Percentiles rank a stretch among this genome's conserved stretches.
These are phyloP conservation scores for Anticlea derivata DNA, from an alignment of 2,888 invertebrate species.

Conservation along the genomic window DNA sequence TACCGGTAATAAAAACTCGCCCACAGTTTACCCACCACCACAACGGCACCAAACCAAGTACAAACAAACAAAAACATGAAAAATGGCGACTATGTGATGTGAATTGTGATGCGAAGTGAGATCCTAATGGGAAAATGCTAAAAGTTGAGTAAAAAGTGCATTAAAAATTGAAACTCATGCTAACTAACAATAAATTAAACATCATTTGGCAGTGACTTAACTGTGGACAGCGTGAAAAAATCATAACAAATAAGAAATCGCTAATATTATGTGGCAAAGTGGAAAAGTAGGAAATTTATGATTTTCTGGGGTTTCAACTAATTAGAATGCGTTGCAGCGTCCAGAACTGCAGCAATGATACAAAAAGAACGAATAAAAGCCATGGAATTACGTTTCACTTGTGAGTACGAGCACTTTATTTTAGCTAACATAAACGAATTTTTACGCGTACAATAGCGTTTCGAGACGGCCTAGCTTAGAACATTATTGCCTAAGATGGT, in stretches of 20 bases:
- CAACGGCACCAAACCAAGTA: no score
- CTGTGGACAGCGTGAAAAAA: neutral
- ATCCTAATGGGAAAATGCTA: neutral
- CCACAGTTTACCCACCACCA: no score
- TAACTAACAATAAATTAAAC: neutral
- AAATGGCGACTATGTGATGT: no score
- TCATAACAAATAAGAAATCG: neutral
- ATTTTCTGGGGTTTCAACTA: neutral
- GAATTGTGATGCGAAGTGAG: no score
- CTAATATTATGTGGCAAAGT: neutral
- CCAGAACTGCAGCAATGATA: slow-evolving; percentile 66
- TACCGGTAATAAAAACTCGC: no score
- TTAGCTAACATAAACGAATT: no score
- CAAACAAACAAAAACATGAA: no score
- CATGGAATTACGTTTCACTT: slow-evolving; percentile 71
- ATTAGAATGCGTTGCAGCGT: slow-evolving; percentile 68
- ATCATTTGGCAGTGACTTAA: neutral
- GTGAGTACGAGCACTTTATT: no score
- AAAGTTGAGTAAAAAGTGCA: slow-evolving; percentile 9
- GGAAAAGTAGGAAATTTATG: neutral
- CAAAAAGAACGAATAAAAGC: slow-evolving; percentile 58
- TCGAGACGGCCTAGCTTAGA: no score
- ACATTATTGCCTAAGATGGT: no score
- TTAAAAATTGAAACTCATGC: neutral
- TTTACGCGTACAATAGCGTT: no score